Evolutionary conservation across 1,140 invertebrate species (phyloP).

Genomic region (Neelides sp.): DNA sequence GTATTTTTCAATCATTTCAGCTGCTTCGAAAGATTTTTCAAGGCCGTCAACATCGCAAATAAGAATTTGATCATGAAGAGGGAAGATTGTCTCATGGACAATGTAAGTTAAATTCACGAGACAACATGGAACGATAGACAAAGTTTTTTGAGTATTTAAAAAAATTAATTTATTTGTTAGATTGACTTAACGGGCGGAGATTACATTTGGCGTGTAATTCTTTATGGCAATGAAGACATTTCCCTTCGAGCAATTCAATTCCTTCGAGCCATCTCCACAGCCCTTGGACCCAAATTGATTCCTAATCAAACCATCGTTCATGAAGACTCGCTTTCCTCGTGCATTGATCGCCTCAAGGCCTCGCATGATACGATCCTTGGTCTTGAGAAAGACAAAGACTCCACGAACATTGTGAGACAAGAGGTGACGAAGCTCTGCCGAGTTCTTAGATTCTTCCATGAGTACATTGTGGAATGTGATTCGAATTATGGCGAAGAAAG

Average conservation of each 20-base stretch:
- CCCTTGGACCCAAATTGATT: constrained; percentile 72
- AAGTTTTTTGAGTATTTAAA: background rate
- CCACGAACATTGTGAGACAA: constrained; percentile 44
- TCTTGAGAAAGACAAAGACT: constrained; percentile 44
- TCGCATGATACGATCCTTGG: constrained; percentile 60
- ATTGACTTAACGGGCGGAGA: constrained; percentile 83
- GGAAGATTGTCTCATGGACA: constrained; percentile 63
- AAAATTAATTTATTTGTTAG: constrained; percentile 6
- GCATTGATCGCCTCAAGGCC: constrained; percentile 72
- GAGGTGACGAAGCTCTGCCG: constrained; percentile 85
- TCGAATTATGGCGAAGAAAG: constrained; percentile 78
- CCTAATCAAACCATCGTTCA: constrained; percentile 65
- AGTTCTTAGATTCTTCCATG: constrained; percentile 83
- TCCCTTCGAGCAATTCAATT: constrained; percentile 80
- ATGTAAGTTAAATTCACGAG: constrained; percentile 39
- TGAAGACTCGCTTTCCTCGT: constrained; percentile 79
- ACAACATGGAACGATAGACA: background rate
- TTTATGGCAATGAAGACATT: constrained; percentile 69
- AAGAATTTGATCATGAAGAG: constrained; percentile 79
- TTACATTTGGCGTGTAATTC: constrained; percentile 80
- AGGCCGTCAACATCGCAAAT: constrained; percentile 90
- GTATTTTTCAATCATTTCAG: too few relatives aligned
- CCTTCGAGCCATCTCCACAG: constrained; percentile 84
- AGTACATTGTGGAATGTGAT: constrained; percentile 94
- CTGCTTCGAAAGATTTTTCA: constrained; percentile 88